Conservation (phyloP, 2,888 invertebrate genomes). For the Noctua janthe region DNA sequence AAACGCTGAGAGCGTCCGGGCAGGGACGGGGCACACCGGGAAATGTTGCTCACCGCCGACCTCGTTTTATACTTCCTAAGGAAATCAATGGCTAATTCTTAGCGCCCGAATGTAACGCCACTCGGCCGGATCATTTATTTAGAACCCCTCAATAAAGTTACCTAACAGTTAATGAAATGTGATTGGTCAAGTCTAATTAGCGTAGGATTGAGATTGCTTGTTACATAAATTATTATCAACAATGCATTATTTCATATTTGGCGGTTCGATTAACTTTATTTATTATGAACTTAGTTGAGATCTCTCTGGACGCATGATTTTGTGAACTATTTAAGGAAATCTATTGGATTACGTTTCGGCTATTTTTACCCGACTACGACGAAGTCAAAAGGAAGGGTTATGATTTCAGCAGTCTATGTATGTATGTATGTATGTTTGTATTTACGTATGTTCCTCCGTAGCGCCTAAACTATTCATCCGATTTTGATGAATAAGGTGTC, state of each 20-base stretch:
- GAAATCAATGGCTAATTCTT: conserved; percentile 73
- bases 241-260: conserved; percentile 1
- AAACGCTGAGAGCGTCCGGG: conserved; percentile 76
- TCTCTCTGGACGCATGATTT: no score
- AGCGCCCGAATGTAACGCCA: conserved; percentile 51
- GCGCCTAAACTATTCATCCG: no score
- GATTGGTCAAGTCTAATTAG: conserved; percentile 50
- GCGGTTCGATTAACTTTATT: neutral
- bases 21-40: conserved; percentile 56
- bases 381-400: no score
- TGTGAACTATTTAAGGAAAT: neutral
- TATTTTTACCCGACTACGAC: no score
- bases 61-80: conserved; percentile 71
- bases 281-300: neutral
- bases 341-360: neutral
- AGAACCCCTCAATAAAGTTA: conserved; percentile 49
- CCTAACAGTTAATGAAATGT: conserved; percentile 52
- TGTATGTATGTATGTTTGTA: no score
- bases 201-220: conserved; percentile 6
- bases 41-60: conserved; percentile 65
- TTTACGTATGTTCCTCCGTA: no score
- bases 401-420: no score
- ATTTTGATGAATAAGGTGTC: no score
- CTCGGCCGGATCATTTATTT: conserved; percentile 65
- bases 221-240: conserved; percentile 8